Evolutionary conservation across 2,888 invertebrate genomes (phyloP).

Genomic region (Matsumyia berberina): DNA sequence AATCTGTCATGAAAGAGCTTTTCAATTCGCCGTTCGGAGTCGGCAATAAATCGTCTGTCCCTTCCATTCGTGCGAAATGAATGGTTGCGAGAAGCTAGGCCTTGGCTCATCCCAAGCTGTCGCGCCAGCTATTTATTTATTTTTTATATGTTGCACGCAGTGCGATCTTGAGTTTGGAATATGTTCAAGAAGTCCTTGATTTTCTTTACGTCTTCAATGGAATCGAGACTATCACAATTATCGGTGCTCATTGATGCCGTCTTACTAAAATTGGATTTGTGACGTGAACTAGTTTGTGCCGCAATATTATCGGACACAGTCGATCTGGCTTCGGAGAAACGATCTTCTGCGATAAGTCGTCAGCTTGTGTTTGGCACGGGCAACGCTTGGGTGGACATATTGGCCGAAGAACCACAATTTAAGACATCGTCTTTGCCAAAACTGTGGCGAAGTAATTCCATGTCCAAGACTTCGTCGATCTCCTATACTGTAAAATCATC

Average conservation of each 20-base stretch:
- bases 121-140: too few relatives aligned
- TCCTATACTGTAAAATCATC: slow-evolving; percentile 69
- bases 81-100: too few relatives aligned
- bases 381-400: slow-evolving; percentile 83
- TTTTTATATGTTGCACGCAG: slow-evolving; percentile 88
- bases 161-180: slow-evolving; percentile 88
- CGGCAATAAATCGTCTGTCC: too few relatives aligned
- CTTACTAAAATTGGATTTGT: slow-evolving; percentile 84
- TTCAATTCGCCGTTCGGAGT: too few relatives aligned
- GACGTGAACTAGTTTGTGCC: slow-evolving; percentile 83
- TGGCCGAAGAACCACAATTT: slow-evolving; percentile 81
- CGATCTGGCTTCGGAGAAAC: slow-evolving; percentile 81
- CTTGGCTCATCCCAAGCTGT: slow-evolving; percentile 97
- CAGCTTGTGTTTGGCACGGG: slow-evolving; percentile 81
- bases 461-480: slow-evolving; percentile 77
- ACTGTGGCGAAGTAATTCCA: slow-evolving; percentile 59
- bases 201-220: slow-evolving; percentile 85
- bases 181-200: slow-evolving; percentile 87
- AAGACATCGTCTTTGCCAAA: slow-evolving; percentile 78
- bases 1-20: too few relatives aligned
- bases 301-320: slow-evolving; percentile 83
- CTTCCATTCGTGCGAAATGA: too few relatives aligned
- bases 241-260: slow-evolving; percentile 84
- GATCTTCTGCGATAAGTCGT: slow-evolving; percentile 82
- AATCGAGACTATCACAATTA: slow-evolving; percentile 83